Percentiles rank a stretch among this genome's conserved stretches.
These are phyloP conservation scores for Camponotus vicinus DNA, from an alignment of 1,140 invertebrate genomes.

Conservation along the genomic window DNA sequence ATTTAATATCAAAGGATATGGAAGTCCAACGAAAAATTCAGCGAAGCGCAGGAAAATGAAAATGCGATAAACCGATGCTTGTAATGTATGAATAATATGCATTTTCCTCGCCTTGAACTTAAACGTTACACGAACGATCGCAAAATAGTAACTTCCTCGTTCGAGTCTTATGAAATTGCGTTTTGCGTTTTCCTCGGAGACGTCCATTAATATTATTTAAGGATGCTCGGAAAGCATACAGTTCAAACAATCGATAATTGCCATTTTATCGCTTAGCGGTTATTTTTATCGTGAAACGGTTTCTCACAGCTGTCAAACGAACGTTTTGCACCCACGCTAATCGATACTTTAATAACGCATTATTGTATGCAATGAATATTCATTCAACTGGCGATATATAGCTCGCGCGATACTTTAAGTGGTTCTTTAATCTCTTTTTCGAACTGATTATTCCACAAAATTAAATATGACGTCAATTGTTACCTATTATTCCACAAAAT, in stretches of 20 bases:
- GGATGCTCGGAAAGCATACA: neutral
- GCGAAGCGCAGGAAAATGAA: neutral
- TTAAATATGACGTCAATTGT: neutral
- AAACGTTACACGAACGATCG: constrained; percentile 18
- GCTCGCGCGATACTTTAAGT: neutral
- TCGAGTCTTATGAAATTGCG: constrained; percentile 4
- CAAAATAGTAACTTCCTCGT: constrained; percentile 22
- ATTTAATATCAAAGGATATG: neutral
- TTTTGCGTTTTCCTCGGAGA: neutral
- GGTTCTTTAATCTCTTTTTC: too few relatives aligned
- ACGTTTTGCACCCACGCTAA: neutral
- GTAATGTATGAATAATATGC: constrained; percentile 21
- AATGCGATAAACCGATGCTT: constrained; percentile 8
- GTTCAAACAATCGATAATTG: constrained; percentile 20
- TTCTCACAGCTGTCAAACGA: neutral
- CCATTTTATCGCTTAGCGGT: constrained; percentile 6
- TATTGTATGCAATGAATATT: neutral
- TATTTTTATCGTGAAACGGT: constrained; percentile 30
- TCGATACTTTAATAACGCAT: neutral
- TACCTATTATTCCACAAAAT: neutral
- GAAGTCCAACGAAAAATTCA: neutral
- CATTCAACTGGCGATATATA: constrained; percentile 5
- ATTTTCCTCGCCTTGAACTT: constrained; percentile 26
- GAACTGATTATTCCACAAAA: neutral
- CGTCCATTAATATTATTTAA: neutral